phyloP scores from a whole-genome alignment of 2,113 vertebrate genomes.

The Tyrannus savana region DNA sequence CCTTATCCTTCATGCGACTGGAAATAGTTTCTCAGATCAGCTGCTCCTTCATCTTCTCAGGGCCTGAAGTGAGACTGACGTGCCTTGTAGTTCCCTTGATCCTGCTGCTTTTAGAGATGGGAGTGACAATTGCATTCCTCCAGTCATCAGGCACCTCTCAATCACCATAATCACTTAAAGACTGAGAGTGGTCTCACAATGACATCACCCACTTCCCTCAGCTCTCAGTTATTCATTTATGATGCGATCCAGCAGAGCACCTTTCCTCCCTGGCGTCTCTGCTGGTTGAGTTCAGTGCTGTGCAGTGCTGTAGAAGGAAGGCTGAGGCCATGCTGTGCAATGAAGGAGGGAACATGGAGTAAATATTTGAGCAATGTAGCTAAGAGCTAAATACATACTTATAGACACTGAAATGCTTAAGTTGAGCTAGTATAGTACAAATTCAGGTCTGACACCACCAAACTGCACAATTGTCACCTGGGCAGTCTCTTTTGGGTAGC shows the following conservation, averaged over 20 bases:
- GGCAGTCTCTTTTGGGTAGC: neutral
- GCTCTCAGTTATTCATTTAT: neutral
- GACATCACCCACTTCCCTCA: neutral
- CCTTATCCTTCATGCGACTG: neutral
- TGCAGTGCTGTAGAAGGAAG: neutral
- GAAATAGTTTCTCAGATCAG: neutral
- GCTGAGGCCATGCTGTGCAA: neutral
- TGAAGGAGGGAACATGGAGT: neutral
- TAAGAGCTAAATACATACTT: neutral
- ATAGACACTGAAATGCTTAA: neutral
- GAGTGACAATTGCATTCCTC: neutral
- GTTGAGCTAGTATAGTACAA: neutral
- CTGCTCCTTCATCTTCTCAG: neutral
- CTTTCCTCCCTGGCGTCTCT: neutral
- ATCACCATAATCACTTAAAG: neutral
- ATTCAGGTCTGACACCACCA: neutral
- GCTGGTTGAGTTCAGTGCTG: neutral
- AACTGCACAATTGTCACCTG: neutral
- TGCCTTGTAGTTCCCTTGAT: neutral
- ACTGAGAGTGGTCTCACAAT: neutral
- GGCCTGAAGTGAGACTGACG: neutral
- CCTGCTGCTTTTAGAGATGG: neutral
- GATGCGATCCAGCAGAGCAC: neutral
- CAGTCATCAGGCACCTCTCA: neutral
- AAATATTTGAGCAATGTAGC: neutral